Evolutionary conservation across 2,888 invertebrate species (phyloP), one percentile per base, ranked within the genome.

Genomic region (Alviniconcha strummeri): DNA sequence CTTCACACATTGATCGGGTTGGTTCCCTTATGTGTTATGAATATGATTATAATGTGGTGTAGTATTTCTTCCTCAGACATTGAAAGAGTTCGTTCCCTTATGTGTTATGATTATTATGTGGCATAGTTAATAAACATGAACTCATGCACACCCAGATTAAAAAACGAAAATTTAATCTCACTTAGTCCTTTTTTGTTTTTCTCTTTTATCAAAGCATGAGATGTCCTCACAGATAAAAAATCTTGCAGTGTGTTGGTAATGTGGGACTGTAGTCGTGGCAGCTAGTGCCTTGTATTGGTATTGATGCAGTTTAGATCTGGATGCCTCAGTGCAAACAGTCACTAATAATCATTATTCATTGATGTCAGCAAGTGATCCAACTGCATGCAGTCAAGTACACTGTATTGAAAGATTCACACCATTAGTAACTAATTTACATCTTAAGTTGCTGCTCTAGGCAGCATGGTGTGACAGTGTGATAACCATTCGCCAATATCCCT

Each of bases 1-100:
- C 76, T 74, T 13, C 74, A 17, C 17, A 17, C 15, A 76, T 76
- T 76, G 76, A 76, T 5, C 54, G 76, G 76, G 76, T 76, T 56
- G 3, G 74, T 74, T 19, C 36, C 54, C 52, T 52, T 74, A 5
- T 74, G 54, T 13, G 56, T 15, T 15, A 17, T 56, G n/a, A 13
- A 55, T 55, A 55, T 56, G 15, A 15, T 11, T 72, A 36, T 36
- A 17, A 69, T n/a, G 17, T n/a, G 4, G n/a, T 7, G n/a, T n/a
- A 13, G 15, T 69, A n/a, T 11, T 11, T 60, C 13, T 13, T 60
- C 9, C 8, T 8, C 4, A 13, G 2, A 17, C 17, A 69, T n/a
- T 6, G 15, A 69, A 69, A n/a, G 6, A 69, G n/a, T 69, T 6
- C 4, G 17, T 13, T 69, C n/a, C n/a, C n/a, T 69, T n/a, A 6